phyloP scores from a whole-genome alignment of 2,888 invertebrate genomes.

The Hypselothyrea guttata region DNA sequence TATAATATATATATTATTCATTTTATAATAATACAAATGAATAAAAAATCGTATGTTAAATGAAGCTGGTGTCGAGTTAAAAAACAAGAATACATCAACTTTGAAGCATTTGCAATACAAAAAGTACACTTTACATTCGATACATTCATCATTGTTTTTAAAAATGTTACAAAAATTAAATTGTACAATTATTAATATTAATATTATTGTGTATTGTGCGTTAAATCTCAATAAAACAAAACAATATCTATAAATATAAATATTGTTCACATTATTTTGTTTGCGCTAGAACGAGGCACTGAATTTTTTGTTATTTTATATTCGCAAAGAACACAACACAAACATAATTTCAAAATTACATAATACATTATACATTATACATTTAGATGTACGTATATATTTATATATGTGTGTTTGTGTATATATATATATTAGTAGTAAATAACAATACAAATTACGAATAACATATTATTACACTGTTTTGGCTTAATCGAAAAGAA shows the following conservation, averaged over 20 bases:
- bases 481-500: constrained; percentile 73
- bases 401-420: constrained; percentile 15
- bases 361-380: constrained; percentile 51
- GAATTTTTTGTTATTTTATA: constrained; percentile 51
- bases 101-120: constrained; percentile 8
- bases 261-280: constrained; percentile 44
- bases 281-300: constrained; percentile 70
- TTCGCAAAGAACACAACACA: constrained; percentile 34
- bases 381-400: constrained; percentile 34
- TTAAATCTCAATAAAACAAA: constrained; percentile 49
- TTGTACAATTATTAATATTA: constrained; percentile 11
- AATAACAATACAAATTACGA: constrained; percentile 75
- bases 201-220: constrained; percentile 16
- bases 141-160: constrained; percentile 10
- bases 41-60: constrained; percentile 39
- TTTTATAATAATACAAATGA: not conserved
- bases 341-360: constrained; percentile 40
- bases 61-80: constrained; percentile 40
- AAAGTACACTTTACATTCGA: constrained; percentile 3
- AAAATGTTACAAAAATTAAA: not conserved
- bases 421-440: constrained; percentile 60
- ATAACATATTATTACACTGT: constrained; percentile 69
- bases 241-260: constrained; percentile 7
- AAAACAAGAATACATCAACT: constrained; percentile 10
- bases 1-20: constrained; percentile 16